These are phyloP conservation scores for Helicolenus hilgendorfi DNA, from an alignment of 2,797 vertebrate genomes.

Conservation along the genomic window DNA sequence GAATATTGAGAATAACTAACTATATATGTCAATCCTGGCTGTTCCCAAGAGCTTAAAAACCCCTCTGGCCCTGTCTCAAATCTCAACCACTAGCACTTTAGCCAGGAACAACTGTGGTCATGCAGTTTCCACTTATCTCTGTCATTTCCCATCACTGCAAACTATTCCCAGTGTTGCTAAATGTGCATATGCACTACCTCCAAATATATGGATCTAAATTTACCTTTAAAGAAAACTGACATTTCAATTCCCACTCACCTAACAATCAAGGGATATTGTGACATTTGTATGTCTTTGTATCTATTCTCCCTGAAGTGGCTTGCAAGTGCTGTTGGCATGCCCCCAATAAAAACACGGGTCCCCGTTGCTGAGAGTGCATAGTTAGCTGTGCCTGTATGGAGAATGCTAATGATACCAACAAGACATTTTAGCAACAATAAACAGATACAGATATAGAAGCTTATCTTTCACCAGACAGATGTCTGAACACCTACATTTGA, in stretches of 20 bases:
- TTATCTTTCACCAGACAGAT: background rate
- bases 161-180: background rate
- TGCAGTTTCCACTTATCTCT: constrained; percentile 23
- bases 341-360: background rate
- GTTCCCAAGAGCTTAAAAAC: constrained; percentile 18
- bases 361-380: background rate
- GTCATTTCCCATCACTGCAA: constrained; percentile 19
- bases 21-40: constrained; percentile 30
- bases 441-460: background rate
- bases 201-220: background rate
- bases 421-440: background rate
- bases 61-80: constrained; percentile 22
- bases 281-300: constrained; percentile 1
- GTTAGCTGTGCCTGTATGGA: background rate
- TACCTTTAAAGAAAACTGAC: background rate
- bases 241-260: background rate
- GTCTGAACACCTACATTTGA: background rate
- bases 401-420: constrained; percentile 11
- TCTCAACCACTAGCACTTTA: constrained; percentile 43
- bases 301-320: background rate
- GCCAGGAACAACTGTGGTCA: constrained; percentile 6
- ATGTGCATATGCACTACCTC: background rate
- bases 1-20: constrained; percentile 17
- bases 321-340: background rate
- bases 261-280: background rate